Percentiles rank a stretch among this genome's conserved stretches.
These are phyloP conservation scores for Hyles lineata DNA, from an alignment of 2,888 invertebrate species.

Conservation along the genomic window DNA sequence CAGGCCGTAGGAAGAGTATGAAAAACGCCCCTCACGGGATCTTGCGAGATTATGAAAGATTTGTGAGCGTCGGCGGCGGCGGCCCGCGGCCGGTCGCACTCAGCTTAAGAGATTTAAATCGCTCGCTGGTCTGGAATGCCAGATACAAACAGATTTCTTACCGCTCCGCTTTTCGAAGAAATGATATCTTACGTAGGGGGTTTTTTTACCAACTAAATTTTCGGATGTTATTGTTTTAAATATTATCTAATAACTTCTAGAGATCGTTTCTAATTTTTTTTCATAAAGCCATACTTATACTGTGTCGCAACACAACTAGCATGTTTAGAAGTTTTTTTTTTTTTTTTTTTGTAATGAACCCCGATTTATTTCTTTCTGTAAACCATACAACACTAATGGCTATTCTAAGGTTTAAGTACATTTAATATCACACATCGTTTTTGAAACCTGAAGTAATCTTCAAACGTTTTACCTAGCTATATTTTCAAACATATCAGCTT, in stretches of 20 bases:
- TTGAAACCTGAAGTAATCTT: neutral
- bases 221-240: neutral
- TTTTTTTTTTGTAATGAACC: no score
- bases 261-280: neutral
- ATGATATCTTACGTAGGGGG: constrained; percentile 49
- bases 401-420: no score
- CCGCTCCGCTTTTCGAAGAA: constrained; percentile 62
- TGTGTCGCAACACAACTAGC: no score
- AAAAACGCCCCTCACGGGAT: constrained; percentile 78
- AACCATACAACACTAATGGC: neutral
- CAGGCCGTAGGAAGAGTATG: constrained; percentile 66
- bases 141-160: constrained; percentile 83
- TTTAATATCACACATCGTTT: no score
- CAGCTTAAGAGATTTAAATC: constrained; percentile 84
- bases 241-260: neutral
- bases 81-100: constrained; percentile 74
- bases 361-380: no score
- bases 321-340: no score
- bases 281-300: neutral
- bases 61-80: constrained; percentile 80
- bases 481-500: constrained; percentile 38
- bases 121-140: constrained; percentile 80
- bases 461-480: neutral
- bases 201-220: constrained; percentile 5
- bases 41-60: constrained; percentile 83